Conservation (phyloP, 2,888 invertebrate species). For the Thecocarcelia acutangulata region DNA sequence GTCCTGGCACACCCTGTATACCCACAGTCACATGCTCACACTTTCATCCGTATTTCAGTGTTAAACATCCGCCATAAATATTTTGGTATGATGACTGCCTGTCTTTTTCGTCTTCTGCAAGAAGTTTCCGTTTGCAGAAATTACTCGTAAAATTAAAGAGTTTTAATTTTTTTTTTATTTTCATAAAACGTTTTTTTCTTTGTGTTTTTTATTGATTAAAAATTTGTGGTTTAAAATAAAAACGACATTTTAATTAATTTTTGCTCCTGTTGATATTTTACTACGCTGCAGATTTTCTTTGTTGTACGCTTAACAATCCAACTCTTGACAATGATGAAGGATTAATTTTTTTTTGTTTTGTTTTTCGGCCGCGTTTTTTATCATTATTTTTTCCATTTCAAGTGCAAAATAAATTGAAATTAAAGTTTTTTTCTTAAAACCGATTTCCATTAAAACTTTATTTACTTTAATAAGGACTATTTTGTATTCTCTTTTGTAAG, state of each 20-base stretch:
- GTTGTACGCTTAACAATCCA: slow-evolving; percentile 3
- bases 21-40: not conserved
- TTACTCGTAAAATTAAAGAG: slow-evolving; percentile 26
- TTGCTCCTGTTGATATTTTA: slow-evolving; percentile 20
- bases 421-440: slow-evolving; percentile 17
- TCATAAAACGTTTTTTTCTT: not conserved
- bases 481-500: not conserved
- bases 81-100: not conserved
- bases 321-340: slow-evolving; percentile 38
- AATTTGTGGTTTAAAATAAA: slow-evolving; percentile 42
- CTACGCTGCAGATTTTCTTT: not conserved
- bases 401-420: slow-evolving; percentile 50
- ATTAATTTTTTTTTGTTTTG: too few relatives aligned
- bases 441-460: slow-evolving; percentile 33
- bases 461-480: slow-evolving; percentile 28
- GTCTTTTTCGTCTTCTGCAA: not conserved
- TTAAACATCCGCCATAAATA: not conserved
- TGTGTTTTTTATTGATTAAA: slow-evolving; percentile 61
- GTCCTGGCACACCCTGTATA: too few relatives aligned
- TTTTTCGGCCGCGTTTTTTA: not conserved
- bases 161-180: not conserved
- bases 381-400: not conserved
- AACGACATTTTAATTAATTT: slow-evolving; percentile 63
- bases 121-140: not conserved
- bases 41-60: not conserved